Conservation (phyloP, 2,888 invertebrate genomes). For the Lottia scabra region DNA sequence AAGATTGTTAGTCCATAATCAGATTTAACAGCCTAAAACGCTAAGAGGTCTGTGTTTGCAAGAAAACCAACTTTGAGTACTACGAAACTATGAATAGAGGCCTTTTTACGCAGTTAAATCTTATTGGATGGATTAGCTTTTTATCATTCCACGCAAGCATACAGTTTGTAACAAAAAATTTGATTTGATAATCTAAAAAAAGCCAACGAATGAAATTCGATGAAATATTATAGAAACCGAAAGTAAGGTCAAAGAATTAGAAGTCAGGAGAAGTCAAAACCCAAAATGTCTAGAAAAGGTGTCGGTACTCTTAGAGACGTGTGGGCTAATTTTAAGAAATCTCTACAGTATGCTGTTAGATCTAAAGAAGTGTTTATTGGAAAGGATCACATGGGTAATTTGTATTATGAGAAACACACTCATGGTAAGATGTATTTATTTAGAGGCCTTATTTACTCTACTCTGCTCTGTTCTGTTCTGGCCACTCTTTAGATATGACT, state of each 20-base stretch:
- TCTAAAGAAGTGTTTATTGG: constrained; percentile 30
- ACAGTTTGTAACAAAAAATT: not conserved
- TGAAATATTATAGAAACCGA: no score
- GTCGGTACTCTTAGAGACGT: constrained; percentile 9
- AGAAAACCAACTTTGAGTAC: no score
- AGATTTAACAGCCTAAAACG: no score
- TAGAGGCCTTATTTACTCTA: no score
- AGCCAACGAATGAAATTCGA: not conserved
- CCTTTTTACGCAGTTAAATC: not conserved
- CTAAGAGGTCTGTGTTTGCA: no score
- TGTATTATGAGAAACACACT: constrained; percentile 34
- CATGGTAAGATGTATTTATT: not conserved
- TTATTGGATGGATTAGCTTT: not conserved
- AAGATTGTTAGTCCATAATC: no score
- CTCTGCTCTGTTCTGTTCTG: no score
- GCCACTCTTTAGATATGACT: no score
- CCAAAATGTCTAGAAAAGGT: constrained; percentile 6
- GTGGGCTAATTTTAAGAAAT: constrained; percentile 25
- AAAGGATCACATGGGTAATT: constrained; percentile 37
- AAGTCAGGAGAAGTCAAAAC: no score
- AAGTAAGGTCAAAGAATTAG: no score
- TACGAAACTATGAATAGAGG: no score
- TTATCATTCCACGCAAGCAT: no score
- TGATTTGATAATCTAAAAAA: not conserved
- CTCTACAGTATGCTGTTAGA: constrained; percentile 13